These are phyloP conservation scores for Serilophus lunatus DNA, from an alignment of 2,113 vertebrate genomes.

Conservation along the genomic window DNA sequence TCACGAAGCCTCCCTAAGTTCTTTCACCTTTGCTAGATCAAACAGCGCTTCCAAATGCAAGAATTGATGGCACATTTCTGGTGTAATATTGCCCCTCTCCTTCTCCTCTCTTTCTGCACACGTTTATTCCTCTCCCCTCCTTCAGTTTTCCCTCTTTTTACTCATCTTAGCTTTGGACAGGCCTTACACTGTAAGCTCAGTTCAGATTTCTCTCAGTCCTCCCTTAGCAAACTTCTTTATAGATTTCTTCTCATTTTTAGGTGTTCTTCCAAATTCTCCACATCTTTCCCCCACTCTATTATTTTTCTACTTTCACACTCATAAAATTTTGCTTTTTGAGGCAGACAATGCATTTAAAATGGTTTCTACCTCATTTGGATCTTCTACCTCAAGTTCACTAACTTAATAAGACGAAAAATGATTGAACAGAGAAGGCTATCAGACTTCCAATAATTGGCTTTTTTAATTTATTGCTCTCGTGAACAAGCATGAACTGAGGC, in stretches of 20 bases:
- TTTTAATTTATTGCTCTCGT: constrained; percentile 32
- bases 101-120: neutral
- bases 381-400: constrained; percentile 38
- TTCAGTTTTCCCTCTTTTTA: neutral
- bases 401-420: constrained; percentile 38
- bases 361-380: neutral
- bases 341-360: neutral
- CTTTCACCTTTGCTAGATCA: neutral
- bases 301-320: neutral
- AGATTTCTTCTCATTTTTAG: neutral
- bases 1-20: neutral
- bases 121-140: neutral
- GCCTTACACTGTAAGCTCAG: neutral
- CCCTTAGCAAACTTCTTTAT: neutral
- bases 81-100: neutral
- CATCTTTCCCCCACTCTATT: neutral
- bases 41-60: neutral
- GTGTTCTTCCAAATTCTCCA: neutral
- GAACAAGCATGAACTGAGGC: constrained; percentile 8
- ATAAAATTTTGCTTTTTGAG: neutral
- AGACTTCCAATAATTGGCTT: constrained; percentile 46
- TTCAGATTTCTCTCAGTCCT: neutral
- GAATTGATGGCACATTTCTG: neutral
- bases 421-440: neutral
- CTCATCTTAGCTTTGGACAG: neutral